Percentiles rank a stretch among this genome's conserved stretches.
phyloP scores from a whole-genome alignment of 2,797 vertebrate species.

The Pangasius djambal region DNA sequence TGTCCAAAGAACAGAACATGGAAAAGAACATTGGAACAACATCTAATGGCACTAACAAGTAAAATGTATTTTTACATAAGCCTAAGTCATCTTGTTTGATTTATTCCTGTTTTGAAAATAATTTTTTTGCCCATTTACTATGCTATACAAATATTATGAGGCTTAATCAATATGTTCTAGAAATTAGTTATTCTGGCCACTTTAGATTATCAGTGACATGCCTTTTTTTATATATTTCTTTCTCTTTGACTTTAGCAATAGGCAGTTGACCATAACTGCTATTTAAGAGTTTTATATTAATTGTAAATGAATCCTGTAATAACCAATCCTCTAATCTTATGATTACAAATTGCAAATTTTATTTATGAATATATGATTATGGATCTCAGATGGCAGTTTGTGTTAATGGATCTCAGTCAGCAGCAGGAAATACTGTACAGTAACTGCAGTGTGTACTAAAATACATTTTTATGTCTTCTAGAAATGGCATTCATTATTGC shows the following conservation, averaged over 20 bases:
- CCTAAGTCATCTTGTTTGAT: not conserved
- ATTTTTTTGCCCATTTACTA: not conserved
- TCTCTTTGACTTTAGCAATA: not conserved
- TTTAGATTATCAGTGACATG: not conserved
- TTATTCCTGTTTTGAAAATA: not conserved
- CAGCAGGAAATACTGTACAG: not conserved
- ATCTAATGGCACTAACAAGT: not conserved
- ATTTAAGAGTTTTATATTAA: not conserved
- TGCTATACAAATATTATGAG: not conserved
- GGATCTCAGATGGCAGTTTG: not conserved
- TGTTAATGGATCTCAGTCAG: not conserved
- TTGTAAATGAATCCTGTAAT: not conserved
- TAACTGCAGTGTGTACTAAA: constrained; percentile 17
- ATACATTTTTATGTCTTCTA: constrained; percentile 60
- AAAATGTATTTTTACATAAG: not conserved
- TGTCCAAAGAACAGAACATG: not conserved
- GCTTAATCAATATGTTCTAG: not conserved
- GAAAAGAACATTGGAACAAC: not conserved
- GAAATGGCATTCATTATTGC: constrained; percentile 91
- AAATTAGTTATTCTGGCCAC: not conserved
- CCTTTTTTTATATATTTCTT: not conserved
- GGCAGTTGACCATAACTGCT: not conserved
- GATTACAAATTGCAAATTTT: not conserved
- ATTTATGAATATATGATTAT: not conserved
- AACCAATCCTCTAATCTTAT: not conserved